Evolutionary conservation across 2,888 invertebrate genomes (phyloP).

Genomic region (Polyommatus icarus): DNA sequence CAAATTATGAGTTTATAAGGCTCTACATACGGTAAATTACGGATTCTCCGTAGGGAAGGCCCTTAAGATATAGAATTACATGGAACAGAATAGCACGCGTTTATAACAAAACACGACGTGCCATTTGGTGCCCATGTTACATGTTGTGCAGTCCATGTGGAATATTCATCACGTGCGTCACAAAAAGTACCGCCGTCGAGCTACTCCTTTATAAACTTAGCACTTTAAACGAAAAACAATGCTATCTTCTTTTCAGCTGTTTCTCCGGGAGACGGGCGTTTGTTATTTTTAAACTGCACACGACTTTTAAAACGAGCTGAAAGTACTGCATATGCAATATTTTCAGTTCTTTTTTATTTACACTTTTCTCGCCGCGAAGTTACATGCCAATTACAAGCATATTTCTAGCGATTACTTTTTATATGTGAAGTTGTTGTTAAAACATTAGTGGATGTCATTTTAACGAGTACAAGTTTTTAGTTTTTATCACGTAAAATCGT

Average conservation of each 20-base stretch:
- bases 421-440: background rate
- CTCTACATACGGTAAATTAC: no score
- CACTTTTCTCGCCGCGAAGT: background rate
- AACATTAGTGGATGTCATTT: no score
- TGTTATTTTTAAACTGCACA: conserved; percentile 18
- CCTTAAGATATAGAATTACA: background rate
- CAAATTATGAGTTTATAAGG: no score
- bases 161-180: background rate
- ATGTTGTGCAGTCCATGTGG: background rate
- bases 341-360: conserved; percentile 10
- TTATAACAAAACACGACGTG: background rate
- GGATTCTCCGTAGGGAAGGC: no score
- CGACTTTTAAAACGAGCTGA: background rate
- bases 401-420: background rate
- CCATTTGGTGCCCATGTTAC: background rate
- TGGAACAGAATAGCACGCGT: background rate
- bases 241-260: conserved; percentile 17
- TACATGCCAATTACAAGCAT: background rate
- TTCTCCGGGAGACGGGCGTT: background rate
- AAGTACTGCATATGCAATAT: background rate
- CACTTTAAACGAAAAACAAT: conserved; percentile 4
- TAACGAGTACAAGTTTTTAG: no score
- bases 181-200: background rate
- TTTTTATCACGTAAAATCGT: no score
- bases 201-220: background rate